phyloP scores from a whole-genome alignment of 2,888 invertebrate species.

The Capitulum mitella region DNA sequence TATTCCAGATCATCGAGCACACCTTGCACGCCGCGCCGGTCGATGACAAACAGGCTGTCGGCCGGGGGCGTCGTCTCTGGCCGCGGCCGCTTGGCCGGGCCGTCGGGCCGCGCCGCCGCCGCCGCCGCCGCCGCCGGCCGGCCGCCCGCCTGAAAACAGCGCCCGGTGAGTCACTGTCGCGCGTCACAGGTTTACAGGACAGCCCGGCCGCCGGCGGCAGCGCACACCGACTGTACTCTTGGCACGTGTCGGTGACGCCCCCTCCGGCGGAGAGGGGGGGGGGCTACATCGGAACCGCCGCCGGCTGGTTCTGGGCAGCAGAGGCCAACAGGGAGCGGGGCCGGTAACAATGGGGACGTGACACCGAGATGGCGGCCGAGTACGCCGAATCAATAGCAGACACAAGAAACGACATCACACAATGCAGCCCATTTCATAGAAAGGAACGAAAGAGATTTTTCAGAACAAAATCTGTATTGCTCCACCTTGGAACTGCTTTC shows the following conservation, averaged over 20 bases:
- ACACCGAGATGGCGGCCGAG: no score
- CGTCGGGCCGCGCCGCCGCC: not conserved
- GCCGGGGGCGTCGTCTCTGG: not conserved
- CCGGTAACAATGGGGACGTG: no score
- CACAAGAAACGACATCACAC: no score
- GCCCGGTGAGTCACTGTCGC: not conserved
- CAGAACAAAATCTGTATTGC: no score
- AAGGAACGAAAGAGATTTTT: no score
- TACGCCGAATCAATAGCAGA: no score
- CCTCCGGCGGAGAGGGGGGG: no score
- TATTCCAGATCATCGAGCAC: conserved; percentile 5
- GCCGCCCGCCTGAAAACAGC: not conserved
- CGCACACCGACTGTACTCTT: not conserved
- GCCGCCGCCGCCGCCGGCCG: not conserved
- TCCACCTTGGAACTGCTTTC: no score
- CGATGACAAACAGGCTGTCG: not conserved
- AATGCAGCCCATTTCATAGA: no score
- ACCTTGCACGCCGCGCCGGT: not conserved
- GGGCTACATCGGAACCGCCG: no score
- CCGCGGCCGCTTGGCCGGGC: not conserved
- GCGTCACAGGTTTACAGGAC: not conserved
- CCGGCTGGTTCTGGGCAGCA: no score
- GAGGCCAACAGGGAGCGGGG: no score
- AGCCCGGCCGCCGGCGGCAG: not conserved
- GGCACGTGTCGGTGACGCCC: not conserved